Conservation (phyloP, 2,113 vertebrate species). For the Nyctereutes procyonoides region DNA sequence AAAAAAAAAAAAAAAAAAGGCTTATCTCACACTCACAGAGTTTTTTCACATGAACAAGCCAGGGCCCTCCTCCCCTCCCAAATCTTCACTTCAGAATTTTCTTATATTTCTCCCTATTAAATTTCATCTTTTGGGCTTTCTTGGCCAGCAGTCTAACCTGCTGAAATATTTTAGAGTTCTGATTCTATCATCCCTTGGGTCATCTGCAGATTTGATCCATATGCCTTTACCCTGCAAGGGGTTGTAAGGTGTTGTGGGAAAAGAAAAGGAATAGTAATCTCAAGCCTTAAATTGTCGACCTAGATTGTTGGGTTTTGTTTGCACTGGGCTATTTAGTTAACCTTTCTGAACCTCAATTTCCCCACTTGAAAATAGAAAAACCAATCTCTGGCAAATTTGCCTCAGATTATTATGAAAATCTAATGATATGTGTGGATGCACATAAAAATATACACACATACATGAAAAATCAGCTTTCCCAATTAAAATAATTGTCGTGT, state of each 20-base stretch:
- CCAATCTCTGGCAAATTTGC: not conserved
- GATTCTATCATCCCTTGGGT: not conserved
- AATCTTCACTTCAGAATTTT: not conserved
- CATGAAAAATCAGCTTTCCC: not conserved
- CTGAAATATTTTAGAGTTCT: constrained; percentile 47
- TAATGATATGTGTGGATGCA: not conserved
- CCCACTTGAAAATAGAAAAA: not conserved
- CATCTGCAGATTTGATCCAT: constrained; percentile 3
- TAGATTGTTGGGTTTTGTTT: not conserved
- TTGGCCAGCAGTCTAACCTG: constrained; percentile 43
- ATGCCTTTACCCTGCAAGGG: not conserved
- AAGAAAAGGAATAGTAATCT: not conserved
- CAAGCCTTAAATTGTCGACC: not conserved
- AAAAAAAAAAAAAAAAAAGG: not conserved
- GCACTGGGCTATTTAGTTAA: not conserved
- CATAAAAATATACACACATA: not conserved
- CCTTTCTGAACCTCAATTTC: not conserved
- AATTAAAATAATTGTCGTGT: not conserved
- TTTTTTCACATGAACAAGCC: not conserved
- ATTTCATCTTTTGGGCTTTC: constrained; percentile 50
- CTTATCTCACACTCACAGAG: not conserved
- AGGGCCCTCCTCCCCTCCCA: not conserved
- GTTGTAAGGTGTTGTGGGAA: not conserved
- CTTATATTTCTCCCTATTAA: constrained; percentile 15
- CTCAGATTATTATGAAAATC: not conserved